Base-by-base conservation (phyloP, 2,888 invertebrate genomes). In the Junonia oenone region DNA sequence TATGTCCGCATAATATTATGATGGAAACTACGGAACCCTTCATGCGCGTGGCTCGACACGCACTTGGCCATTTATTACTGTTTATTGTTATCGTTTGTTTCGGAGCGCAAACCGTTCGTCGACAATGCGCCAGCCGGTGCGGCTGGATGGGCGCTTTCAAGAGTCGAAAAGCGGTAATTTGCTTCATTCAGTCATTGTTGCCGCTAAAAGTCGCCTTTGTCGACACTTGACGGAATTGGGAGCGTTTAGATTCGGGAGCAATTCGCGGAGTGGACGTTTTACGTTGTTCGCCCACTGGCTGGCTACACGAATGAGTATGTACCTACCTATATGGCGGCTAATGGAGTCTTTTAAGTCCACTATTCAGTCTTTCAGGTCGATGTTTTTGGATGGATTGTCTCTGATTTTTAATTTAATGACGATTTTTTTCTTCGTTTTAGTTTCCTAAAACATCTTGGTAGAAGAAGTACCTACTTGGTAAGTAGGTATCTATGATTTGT, bases 41-140 rank as follows among this genome's bases (percentile, higher is more conserved):
- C n/a, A n/a, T n/a, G n/a, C n/a, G n/a, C n/a, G n/a, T n/a, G n/a
- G n/a, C n/a, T n/a, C n/a, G n/a, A n/a, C n/a, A n/a, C n/a, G n/a
- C n/a, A n/a, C n/a, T n/a, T n/a, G n/a, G n/a, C 83, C n/a, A n/a
- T n/a, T 84, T 87, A 87, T 83, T 80, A 85, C 76, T 88, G 87
- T 89, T 89, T 89, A 89, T 87, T 89, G 89, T 88, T 78, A 81
- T 77, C 85, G 82, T 83, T 88, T 88, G 87, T 89, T 89, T 87
- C 88, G 81, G 74, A 72, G 75, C 78, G 88, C 89, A 88, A 88
- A 87, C 90, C 83, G 83, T 81, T 68, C 76, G 68, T 59, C 76
- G 72, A 87, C 85, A 87, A 86, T 79, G 79, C 68, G 78, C 72
- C 73, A 71, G 74, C 59, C 78, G 78, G 80, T 82, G 81, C 89